Base-by-base conservation (phyloP, 2,888 invertebrate genomes). In the Hirtodrosophila trivittata region DNA sequence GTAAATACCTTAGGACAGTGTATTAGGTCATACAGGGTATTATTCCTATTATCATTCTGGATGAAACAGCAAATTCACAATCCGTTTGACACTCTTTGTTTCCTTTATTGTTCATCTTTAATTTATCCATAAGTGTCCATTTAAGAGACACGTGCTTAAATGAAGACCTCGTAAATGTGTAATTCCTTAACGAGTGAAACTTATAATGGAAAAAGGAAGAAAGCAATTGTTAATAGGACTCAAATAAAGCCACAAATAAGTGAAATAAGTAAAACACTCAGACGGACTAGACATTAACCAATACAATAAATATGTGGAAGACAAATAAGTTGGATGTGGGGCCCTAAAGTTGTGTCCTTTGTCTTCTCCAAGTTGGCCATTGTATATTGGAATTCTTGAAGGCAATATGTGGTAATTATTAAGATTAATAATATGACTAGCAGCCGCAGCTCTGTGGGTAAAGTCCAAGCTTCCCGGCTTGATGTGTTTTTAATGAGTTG, bases 401-500 rank as follows among this genome's bases (percentile, higher is more conserved):
- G 64, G 62, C 75, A 71, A 78, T 73, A 58, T 77, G 59, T 67
- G 66, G 68, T 70, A 62, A 63, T 83, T 82, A 83, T 86, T 71
- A 82, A 85, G 87, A 83, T 87, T 85, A 83, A 85, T 83, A 82
- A 69, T 75, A 59, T 58, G 67, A 51, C 42, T 25, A 33, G 18
- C 9, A 32, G 37, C 54, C 13, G 8, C 14, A 35, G 37, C 30
- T 8, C 32, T 30, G 50, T 8, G 26, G 1, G 8, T 21, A 9
- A 5, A 3, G n/a, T 13, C 1, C n/a, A 1, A 1, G 13, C 54
- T 35, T 38, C 21, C 18, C 66, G 14, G 67, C 18, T 54, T 83
- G 85, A 83, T 83, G 87, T 70, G 78, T 76, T 87, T 83, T 87
- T 83, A 82, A 83, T 83, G 83, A 87, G 82, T 66, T 69, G 56